Conservation (phyloP, 1,140 invertebrate genomes). For the Drosophila bifasciata region DNA sequence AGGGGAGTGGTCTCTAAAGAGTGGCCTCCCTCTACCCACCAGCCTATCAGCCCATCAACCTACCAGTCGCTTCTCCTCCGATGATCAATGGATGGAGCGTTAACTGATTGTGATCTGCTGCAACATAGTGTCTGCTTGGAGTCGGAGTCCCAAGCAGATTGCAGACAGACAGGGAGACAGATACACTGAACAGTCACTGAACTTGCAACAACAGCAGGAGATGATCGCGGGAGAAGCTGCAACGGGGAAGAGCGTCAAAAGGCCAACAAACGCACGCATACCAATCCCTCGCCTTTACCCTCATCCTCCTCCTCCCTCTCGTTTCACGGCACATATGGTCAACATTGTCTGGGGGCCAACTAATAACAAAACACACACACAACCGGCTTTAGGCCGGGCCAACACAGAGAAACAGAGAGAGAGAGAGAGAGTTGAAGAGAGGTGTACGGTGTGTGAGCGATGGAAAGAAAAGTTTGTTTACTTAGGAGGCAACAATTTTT, state of each 20-base stretch:
- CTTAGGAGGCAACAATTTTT: conserved; percentile 56
- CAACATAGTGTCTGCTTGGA: conserved; percentile 9
- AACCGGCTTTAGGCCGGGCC: conserved; percentile 65
- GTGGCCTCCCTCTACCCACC: too few species aligned
- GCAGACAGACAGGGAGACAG: conserved; percentile 6
- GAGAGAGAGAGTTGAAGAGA: conserved; percentile 10
- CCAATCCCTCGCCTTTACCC: conserved; percentile 15
- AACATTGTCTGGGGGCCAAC: conserved; percentile 59
- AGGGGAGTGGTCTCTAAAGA: conserved; percentile 24
- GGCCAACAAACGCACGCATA: conserved; percentile 75
- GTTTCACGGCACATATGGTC: conserved; percentile 53
- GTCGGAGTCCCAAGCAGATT: conserved; percentile 24
- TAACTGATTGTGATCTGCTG: conserved; percentile 76
- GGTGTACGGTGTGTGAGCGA: not conserved
- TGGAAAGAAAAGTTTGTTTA: conserved; percentile 66
- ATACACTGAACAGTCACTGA: conserved; percentile 44
- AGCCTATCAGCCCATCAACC: not conserved
- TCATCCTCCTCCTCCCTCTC: too few species aligned
- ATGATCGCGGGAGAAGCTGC: conserved; percentile 20
- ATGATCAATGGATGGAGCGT: conserved; percentile 75
- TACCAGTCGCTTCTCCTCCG: conserved; percentile 1
- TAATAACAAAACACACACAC: conserved; percentile 65
- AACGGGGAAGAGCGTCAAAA: conserved; percentile 46
- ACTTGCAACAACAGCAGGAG: conserved; percentile 59
- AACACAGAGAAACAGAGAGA: conserved; percentile 19